Percentiles rank a stretch among this genome's conserved stretches.
These are phyloP conservation scores for Pelochelys cantorii DNA, from an alignment of 2,797 vertebrate species.

Conservation along the genomic window DNA sequence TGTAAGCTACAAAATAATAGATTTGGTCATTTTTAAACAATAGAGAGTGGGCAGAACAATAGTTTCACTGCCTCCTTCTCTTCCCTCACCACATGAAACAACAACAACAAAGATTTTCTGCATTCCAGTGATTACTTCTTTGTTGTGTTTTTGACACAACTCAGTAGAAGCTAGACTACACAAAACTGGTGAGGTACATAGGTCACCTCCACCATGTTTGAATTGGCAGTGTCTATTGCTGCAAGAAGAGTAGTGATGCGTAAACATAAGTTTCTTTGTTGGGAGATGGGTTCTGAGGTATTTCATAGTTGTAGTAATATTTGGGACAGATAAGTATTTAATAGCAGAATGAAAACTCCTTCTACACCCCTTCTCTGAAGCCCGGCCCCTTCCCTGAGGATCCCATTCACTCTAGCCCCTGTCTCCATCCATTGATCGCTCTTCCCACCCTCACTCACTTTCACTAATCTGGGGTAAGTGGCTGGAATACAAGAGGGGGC, in stretches of 20 bases:
- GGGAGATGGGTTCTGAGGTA: neutral
- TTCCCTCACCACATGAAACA: neutral
- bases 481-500: no score
- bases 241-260: neutral
- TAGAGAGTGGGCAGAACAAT: neutral
- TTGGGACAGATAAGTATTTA: neutral
- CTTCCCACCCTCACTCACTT: no score
- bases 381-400: no score
- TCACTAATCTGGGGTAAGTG: no score
- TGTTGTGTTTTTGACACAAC: neutral
- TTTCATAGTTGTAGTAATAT: neutral
- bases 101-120: neutral
- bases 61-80: neutral
- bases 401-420: no score
- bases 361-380: no score
- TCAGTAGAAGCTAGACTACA: neutral
- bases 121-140: neutral
- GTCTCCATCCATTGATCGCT: no score
- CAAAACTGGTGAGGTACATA: fast-evolving
- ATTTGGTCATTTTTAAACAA: neutral
- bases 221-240: neutral
- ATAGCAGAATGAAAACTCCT: neutral
- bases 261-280: neutral
- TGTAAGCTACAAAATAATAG: neutral
- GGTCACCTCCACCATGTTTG: neutral